Conservation (phyloP, 2,797 vertebrate genomes). For the Rallus crepitans region DNA sequence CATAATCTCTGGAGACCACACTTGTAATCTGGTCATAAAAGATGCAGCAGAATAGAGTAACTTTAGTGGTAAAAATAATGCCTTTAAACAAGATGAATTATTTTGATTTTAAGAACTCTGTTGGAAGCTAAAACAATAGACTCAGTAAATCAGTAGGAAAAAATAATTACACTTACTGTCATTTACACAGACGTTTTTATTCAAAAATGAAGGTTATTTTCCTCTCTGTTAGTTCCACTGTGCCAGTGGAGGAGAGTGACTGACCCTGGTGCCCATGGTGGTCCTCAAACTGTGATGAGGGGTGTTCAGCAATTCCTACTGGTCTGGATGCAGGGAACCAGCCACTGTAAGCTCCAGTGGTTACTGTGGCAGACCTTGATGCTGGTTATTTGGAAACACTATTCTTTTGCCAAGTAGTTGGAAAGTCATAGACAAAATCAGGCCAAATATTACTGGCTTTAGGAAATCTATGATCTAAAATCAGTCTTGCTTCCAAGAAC, state of each 20-base stretch:
- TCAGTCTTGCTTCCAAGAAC: background rate
- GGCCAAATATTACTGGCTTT: background rate
- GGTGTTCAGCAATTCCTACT: accelerated
- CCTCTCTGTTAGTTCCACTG: background rate
- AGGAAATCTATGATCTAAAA: background rate
- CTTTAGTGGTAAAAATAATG: background rate
- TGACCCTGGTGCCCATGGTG: accelerated
- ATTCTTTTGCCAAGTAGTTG: background rate
- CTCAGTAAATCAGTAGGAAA: background rate
- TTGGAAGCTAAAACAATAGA: background rate
- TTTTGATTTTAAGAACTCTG: slow-evolving; percentile 19
- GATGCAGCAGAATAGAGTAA: background rate
- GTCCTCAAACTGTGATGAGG: background rate
- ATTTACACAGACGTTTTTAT: background rate
- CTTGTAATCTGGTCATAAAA: background rate
- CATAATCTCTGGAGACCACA: background rate
- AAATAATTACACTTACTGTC: background rate
- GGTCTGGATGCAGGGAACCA: background rate
- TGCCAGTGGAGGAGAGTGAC: accelerated
- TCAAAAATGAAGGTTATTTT: background rate
- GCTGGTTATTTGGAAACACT: background rate
- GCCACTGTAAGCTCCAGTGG: background rate
- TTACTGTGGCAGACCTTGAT: background rate
- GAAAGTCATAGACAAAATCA: background rate
- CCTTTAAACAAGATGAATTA: background rate